These are phyloP conservation scores for Clarias batrachus DNA, from an alignment of 2,113 vertebrate species.

Conservation along the genomic window DNA sequence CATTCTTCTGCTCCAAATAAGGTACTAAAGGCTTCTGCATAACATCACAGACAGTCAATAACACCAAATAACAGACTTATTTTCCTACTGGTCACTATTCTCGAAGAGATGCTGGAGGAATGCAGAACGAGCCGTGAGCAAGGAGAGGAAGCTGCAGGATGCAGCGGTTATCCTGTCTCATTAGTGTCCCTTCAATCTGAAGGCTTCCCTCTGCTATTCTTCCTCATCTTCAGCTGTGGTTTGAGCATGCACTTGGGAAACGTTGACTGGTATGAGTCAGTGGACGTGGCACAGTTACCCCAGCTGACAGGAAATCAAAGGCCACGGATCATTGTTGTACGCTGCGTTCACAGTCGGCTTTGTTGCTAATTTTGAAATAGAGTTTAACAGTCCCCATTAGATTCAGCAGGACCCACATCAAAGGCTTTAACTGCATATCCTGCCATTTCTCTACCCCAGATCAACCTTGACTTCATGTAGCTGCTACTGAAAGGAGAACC, in stretches of 20 bases:
- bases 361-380: conserved; percentile 40
- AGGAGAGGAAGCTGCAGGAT: conserved; percentile 7
- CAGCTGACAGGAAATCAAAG: conserved; percentile 36
- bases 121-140: background rate
- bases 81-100: conserved; percentile 5
- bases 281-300: conserved; percentile 19
- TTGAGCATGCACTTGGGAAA: conserved; percentile 29
- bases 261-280: conserved; percentile 32
- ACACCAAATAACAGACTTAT: background rate
- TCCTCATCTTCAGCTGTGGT: conserved; percentile 17
- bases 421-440: conserved; percentile 32
- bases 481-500: conserved; percentile 3
- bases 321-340: conserved; percentile 38
- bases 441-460: conserved; percentile 28
- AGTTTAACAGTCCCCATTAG: conserved; percentile 25
- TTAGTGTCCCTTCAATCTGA: conserved; percentile 26
- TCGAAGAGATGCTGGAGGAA: background rate
- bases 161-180: conserved; percentile 17
- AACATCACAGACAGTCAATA: background rate
- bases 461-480: conserved; percentile 19
- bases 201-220: conserved; percentile 7
- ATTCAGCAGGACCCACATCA: conserved; percentile 31
- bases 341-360: background rate
- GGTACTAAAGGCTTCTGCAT: background rate
- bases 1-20: background rate